Base-by-base conservation (phyloP, 2,797 vertebrate species). In the Crocidura indochinensis region DNA sequence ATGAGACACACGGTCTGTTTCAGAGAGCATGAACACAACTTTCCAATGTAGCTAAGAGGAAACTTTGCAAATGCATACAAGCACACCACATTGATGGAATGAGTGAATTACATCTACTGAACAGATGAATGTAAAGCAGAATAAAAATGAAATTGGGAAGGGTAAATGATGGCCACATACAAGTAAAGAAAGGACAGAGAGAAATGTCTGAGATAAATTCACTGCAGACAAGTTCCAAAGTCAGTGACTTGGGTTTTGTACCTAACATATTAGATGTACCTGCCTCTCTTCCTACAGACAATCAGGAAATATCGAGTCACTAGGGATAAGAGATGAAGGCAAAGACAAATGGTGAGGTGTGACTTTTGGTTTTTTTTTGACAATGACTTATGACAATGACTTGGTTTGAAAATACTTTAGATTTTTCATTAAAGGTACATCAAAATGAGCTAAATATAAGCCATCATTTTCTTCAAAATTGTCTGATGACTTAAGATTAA, bases 21-120 rank as follows among this genome's bases (percentile, higher is more conserved):
- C 22, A 56, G 51, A 67, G n/a, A 89, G 14, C 90, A 62, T 62
- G 53, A 76, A 8, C 31, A 64, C 84, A 73, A 46, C 86, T 86
- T 77, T 76, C 29, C 56, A 94, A 68, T 88, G 74, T 84, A 72
- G 92, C 88, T 93, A 92, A 89, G 60, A 83, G 47, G 51, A 82
- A 60, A 78, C 3, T 81, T 93, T 85, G 71, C 17, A 69, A 85
- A 73, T 49, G 5, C 14, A 60, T 68, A 78, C 47, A 91, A 46
- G 5, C 60, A 75, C 10, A 65, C 44, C 47, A 64, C 22, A 80
- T 87, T 92, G 84, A 86, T 84, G 20, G 53, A 77, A 71, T 72
- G 67, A 74, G 73, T 49, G 67, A 85, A 29, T 80, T n/a, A 26
- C 87, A 29, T 94, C 87, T 80, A 71, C 17, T 56, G 74, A 91